Evolutionary conservation across 2,113 vertebrate genomes (phyloP), one percentile per base, ranked within the genome.

Genomic region (Phalacrocorax aristotelis): DNA sequence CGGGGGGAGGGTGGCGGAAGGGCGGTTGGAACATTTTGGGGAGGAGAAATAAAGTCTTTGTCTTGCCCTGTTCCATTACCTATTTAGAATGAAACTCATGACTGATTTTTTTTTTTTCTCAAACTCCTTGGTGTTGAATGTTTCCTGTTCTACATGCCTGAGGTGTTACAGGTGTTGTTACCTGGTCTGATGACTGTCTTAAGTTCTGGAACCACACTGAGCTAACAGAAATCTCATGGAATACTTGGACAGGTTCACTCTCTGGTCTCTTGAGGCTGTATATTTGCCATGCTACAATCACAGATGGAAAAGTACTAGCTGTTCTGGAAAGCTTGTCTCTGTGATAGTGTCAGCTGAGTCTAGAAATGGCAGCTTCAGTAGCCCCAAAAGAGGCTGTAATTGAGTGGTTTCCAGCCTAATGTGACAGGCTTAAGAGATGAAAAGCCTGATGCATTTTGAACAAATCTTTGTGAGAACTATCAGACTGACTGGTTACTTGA

Each of bases 1-100:
- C 42, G 13, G 42, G 42, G 42, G 42, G 42, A 44, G 42, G 42
- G 42, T 8, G 2, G 2, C 36, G 7, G 13, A 40, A n/a, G 44
- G 44, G 11, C 1, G 0, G 25, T 10, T 52, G 36, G 42, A 89
- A 36, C 2, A 12, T 42, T 72, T 84, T 2, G 3, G 7, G 48
- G 46, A 55, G 9, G 44, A 76, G 9, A 61, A 30, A 32, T 42
- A 46, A 87, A 65, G 9, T 10, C 29, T 58, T 77, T 83, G 1
- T 54, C 19, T 96, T 46, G 8, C 15, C 18, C 21, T 49, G 13
- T 68, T 78, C 21, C 21, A 44, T 4, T 15, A 44, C 3, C 6
- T 36, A 14, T 62, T 70, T 30, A 68, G 52, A 48, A 81, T 4
- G 3, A 44, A 22, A n/a, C 8, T 27, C 32, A 2, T 19, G 13